Evolutionary conservation across 2,113 vertebrate species (phyloP).

Genomic region (Cricetomys ansorgei): DNA sequence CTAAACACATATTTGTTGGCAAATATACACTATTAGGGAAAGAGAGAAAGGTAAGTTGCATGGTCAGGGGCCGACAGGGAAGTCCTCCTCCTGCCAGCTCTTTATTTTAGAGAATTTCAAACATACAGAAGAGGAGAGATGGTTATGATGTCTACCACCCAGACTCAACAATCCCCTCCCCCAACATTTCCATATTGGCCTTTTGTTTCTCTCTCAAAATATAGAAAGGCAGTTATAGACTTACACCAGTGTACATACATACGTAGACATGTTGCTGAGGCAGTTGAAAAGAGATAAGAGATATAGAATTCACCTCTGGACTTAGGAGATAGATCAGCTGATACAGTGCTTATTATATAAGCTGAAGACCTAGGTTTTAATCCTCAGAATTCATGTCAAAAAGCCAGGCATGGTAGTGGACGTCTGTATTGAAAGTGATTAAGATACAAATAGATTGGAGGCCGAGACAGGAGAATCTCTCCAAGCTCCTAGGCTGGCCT

Average conservation of each 20-base stretch:
- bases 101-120: constrained; percentile 2
- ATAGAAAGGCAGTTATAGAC: background rate
- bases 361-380: background rate
- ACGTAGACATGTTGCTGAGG: background rate
- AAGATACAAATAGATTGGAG: too few relatives aligned
- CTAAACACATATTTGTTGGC: background rate
- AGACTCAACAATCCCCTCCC: background rate
- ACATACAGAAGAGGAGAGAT: background rate
- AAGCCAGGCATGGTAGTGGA: background rate
- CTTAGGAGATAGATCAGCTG: background rate
- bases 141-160: background rate
- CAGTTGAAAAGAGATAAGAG: background rate
- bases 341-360: background rate
- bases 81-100: background rate
- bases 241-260: too few relatives aligned
- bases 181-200: background rate
- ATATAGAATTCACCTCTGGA: background rate
- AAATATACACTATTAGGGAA: background rate
- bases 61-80: background rate
- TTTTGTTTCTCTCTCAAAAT: background rate
- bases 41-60: background rate
- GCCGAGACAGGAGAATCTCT: background rate
- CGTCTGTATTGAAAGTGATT: too few relatives aligned
- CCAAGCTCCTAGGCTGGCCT: background rate
- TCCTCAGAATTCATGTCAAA: background rate